These are phyloP conservation scores for Chloropsis cyanopogon DNA, from an alignment of 2,113 vertebrate species.

Conservation along the genomic window DNA sequence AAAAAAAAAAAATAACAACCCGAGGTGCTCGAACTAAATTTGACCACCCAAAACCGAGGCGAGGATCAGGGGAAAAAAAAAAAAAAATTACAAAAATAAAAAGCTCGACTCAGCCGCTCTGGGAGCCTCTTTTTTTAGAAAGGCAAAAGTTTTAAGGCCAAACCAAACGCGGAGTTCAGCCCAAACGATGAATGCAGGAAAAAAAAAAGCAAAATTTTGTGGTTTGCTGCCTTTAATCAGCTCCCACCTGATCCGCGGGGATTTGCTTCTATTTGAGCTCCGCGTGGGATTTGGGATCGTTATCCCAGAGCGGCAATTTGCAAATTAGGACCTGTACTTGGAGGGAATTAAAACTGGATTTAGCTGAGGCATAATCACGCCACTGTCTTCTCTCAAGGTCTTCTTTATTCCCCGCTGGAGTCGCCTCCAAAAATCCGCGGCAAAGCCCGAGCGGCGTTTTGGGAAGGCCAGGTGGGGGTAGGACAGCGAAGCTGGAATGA, in stretches of 20 bases:
- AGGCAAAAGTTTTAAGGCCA: neutral
- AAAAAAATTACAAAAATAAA: neutral
- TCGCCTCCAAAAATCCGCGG: neutral
- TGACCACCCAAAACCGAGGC: conserved; percentile 25
- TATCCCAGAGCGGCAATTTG: neutral
- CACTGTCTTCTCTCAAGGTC: neutral
- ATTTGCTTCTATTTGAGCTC: neutral
- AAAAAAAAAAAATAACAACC: neutral
- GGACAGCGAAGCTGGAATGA: neutral
- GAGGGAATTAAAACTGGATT: neutral
- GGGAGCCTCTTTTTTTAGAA: neutral
- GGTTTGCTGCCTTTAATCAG: neutral
- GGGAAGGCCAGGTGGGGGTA: neutral
- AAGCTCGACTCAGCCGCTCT: neutral
- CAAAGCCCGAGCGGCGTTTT: neutral
- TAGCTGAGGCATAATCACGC: neutral
- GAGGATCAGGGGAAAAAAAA: neutral
- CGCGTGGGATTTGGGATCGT: neutral
- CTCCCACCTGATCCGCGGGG: neutral
- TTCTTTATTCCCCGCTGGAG: neutral
- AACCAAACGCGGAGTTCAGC: neutral
- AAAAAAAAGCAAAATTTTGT: neutral
- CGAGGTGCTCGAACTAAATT: neutral
- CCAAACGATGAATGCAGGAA: neutral
- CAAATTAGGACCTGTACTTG: neutral